Evolutionary conservation across 2,797 vertebrate species (phyloP).

Genomic region (Pteronotus mesoamericanus): DNA sequence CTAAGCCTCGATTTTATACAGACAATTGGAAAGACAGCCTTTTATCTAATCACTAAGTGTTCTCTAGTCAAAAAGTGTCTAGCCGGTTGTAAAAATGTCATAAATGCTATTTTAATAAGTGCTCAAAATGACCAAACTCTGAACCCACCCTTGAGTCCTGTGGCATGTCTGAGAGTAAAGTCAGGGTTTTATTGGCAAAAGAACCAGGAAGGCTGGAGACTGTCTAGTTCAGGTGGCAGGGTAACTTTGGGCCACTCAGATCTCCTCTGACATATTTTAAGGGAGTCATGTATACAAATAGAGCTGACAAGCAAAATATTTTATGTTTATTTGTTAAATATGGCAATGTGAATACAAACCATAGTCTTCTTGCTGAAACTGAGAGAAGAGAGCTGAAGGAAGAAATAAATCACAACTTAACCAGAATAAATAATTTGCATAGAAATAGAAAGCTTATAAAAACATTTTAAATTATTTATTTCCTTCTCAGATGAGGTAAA

Average conservation of each 20-base stretch:
- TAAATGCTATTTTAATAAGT: neutral
- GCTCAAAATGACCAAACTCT: neutral
- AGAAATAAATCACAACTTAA: neutral
- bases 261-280: neutral
- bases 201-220: neutral
- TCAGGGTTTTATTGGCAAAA: neutral
- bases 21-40: neutral
- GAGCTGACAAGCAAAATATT: neutral
- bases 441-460: neutral
- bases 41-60: neutral
- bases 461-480: neutral
- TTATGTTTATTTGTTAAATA: constrained; percentile 8
- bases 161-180: neutral
- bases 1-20: neutral
- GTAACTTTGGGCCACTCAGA: neutral
- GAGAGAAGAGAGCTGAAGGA: neutral
- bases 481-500: neutral
- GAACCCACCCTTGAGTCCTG: neutral
- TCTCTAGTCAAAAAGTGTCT: neutral
- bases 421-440: neutral
- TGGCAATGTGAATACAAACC: neutral
- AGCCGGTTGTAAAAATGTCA: neutral
- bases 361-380: neutral
- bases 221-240: neutral
- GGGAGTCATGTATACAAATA: neutral